phyloP scores from a whole-genome alignment of 2,888 invertebrate species.

The Emesis furor region DNA sequence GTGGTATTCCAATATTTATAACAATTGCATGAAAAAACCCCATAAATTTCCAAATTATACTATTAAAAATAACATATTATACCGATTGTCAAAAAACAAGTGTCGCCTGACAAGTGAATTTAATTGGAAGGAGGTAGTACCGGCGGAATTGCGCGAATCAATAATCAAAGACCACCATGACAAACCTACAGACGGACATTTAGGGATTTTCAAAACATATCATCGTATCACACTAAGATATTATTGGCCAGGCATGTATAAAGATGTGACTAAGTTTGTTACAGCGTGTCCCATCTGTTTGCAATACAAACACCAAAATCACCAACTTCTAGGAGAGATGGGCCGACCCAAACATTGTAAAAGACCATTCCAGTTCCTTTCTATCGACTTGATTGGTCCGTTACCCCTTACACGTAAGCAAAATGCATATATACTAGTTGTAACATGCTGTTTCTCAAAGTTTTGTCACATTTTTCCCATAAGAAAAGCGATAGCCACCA shows the following conservation, averaged over 20 bases:
- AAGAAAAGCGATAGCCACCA: neutral
- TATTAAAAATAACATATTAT: slow-evolving; percentile 56
- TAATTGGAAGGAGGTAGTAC: slow-evolving; percentile 72
- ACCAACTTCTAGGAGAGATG: no score
- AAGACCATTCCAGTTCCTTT: slow-evolving; percentile 58
- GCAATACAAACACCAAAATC: no score
- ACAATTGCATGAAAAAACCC: slow-evolving; percentile 50
- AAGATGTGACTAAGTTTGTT: slow-evolving; percentile 58
- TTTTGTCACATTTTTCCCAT: slow-evolving; percentile 55
- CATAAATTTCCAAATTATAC: slow-evolving; percentile 61
- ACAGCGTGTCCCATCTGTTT: slow-evolving; percentile 31
- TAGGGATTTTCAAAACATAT: slow-evolving; percentile 71
- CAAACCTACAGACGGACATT: slow-evolving; percentile 39
- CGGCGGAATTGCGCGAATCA: slow-evolving; percentile 32
- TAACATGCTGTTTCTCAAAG: slow-evolving; percentile 66
- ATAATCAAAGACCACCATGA: slow-evolving; percentile 42
- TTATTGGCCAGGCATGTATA: slow-evolving; percentile 57
- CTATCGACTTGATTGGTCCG: slow-evolving; percentile 61
- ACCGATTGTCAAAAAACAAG: slow-evolving; percentile 50
- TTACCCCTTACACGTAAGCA: slow-evolving; percentile 53
- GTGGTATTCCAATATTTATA: slow-evolving; percentile 66
- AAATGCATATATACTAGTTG: slow-evolving; percentile 54
- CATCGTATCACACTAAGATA: slow-evolving; percentile 52
- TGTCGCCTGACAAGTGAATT: slow-evolving; percentile 61
- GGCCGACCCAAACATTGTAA: slow-evolving; percentile 15